Evolutionary conservation across 2,797 vertebrate species (phyloP), one percentile per base, ranked within the genome.

Genomic region (Arctocebus calabarensis): DNA sequence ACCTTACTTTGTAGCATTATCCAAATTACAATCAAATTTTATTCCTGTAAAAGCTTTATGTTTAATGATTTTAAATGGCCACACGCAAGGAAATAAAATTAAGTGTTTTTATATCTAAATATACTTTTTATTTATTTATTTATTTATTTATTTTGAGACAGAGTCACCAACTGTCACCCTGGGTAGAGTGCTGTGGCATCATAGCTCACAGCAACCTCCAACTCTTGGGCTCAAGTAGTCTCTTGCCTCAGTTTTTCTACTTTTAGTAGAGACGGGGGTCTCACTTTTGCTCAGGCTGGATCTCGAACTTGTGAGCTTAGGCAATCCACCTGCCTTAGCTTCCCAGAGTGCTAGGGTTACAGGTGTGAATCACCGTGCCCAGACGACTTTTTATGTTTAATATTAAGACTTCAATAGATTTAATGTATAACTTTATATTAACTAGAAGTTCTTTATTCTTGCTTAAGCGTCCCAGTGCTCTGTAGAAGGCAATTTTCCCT

Each of bases 61-160:
- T 79, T 89, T 64, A 74, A 48, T 82, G 40, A 73, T 84, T 88
- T 68, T 95, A 73, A 68, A 77, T 61, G 16, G 37, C 29, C 77
- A 0, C 10, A 25, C 5, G 19, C 0, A 57, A 34, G 9, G 27
- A 84, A 88, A 29, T 48, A 70, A 78, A 84, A 71, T 34, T 73
- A 48, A 52, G 57, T 59, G 20, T 25, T 59, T 81, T 59, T 68
- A 52, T 57, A 59, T 73, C 7, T 52, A 61, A 89, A 61, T 40
- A 29, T 29, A 27, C 9, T 78, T 78, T 45, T 27, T 61, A 43
- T 29, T 52, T 52, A 52, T 48, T 48, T 48, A 48, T 52, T 52
- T 52, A 52, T 52, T 16, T 52, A 4, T 52, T 52, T 52, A 52
- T 52, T 16, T 52, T 4, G 48, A 52, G 14, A 52, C 48, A 52